Base-by-base conservation (phyloP, 2,888 invertebrate species). In the Amaurobius ferox region DNA sequence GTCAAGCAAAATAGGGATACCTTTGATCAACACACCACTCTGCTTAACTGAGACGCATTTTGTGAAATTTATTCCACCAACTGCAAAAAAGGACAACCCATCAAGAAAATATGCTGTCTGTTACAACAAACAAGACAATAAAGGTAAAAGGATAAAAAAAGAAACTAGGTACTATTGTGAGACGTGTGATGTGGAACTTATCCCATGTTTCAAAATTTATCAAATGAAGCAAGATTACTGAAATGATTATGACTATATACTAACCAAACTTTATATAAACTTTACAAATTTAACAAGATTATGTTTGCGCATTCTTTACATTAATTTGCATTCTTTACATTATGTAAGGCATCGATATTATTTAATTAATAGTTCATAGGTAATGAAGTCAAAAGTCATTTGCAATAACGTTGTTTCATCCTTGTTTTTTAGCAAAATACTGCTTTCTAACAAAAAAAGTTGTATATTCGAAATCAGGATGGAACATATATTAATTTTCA, bases 91-190 rank as follows among this genome's bases (percentile, higher is more conserved):
- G 5, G 11, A 35, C 6, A n/a, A n/a, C n/a, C 26, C 40, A 64
- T 7, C 29, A 76, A 76, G 76, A 64, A 29, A 66, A 44, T 76
- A 30, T 66, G 23, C 23, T 32, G 3, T 61, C 61, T 72, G 66
- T 76, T 40, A n/a, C 44, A 39, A 28, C 44, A 29, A 76, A 64
- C 39, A 13, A 62, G 19, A 28, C 23, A 40, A 29, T 39, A 39
- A 76, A 76, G 39, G 62, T 44, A 40, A 40, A 66, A 76, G 76
- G n/a, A 26, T 39, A 29, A 76, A 19, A 44, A n/a, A 40, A 76
- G 29, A 39, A 66, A 64, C 11, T n/a, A 66, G 39, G 28, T 76
- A 35, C 35, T 35, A 7, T 35, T 35, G 35, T 35, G 35, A 35
- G 35, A 7, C 19, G 39, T 76, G 40, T 29, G 1, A 66, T 76